Evolutionary conservation across 2,797 vertebrate genomes (phyloP).

Genomic region (Myotis pilosus): DNA sequence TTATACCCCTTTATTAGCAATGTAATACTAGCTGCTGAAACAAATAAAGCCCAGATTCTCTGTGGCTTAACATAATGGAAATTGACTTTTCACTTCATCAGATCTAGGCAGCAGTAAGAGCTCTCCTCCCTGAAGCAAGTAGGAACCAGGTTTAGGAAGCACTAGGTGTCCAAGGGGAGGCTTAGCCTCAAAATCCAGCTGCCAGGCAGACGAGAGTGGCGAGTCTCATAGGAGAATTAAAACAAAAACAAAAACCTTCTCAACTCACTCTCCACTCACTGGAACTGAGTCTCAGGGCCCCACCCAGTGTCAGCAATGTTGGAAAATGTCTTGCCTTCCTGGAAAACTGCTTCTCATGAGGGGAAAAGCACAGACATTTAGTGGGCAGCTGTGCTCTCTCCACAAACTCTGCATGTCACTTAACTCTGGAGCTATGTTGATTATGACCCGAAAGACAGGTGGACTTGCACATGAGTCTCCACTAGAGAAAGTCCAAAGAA

Average conservation of each 20-base stretch:
- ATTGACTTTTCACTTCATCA: neutral
- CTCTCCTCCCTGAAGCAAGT: neutral
- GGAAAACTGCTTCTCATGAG: neutral
- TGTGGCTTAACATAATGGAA: neutral
- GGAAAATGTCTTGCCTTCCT: neutral
- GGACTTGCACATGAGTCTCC: neutral
- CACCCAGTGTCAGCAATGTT: neutral
- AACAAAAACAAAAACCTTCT: neutral
- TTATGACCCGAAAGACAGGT: neutral
- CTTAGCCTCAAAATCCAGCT: neutral
- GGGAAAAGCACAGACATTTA: neutral
- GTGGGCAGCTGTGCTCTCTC: neutral
- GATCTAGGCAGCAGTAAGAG: no score
- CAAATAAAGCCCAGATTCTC: neutral
- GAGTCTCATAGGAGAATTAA: neutral
- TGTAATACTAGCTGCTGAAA: neutral
- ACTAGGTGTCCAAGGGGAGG: no score
- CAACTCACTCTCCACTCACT: neutral
- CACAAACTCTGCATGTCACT: accelerated
- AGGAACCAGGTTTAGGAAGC: neutral
- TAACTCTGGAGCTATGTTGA: neutral
- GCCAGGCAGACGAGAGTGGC: neutral
- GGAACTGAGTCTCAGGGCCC: neutral
- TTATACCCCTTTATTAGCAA: neutral
- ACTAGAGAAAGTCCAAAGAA: neutral